Percentiles rank a stretch among this genome's conserved stretches.
These are phyloP conservation scores for Meghimatium bilineatum DNA, from an alignment of 2,888 invertebrate genomes.

Conservation along the genomic window DNA sequence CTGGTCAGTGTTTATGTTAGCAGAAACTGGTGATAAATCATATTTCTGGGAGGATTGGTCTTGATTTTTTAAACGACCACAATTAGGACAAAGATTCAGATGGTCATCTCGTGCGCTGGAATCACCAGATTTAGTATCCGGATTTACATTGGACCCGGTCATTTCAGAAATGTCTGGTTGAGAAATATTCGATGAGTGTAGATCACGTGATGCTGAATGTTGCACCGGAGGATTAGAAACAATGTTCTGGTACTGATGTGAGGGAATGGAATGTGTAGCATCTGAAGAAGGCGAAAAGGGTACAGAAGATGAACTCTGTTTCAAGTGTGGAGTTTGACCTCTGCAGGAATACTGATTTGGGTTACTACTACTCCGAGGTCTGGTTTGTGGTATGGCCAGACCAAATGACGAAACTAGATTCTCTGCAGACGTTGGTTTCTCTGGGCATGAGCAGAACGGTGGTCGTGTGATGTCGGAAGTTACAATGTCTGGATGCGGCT, in stretches of 20 bases:
- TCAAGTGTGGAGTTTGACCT: neutral
- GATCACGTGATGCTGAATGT: neutral
- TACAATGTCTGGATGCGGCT: neutral
- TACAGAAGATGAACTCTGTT: neutral
- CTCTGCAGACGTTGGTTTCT: neutral
- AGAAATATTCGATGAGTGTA: neutral
- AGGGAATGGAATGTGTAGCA: neutral
- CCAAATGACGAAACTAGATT: neutral
- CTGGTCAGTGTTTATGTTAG: conserved; percentile 1
- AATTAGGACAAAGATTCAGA: neutral
- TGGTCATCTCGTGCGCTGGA: too few species aligned
- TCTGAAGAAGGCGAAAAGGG: neutral
- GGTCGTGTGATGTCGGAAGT: neutral
- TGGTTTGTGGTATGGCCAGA: neutral
- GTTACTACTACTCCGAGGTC: conserved; percentile 8
- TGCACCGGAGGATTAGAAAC: neutral
- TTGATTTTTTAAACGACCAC: neutral
- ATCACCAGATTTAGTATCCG: neutral
- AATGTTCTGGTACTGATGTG: neutral
- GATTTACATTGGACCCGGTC: neutral
- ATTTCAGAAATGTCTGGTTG: neutral
- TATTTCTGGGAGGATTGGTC: too few species aligned
- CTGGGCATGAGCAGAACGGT: neutral
- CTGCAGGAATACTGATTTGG: neutral
- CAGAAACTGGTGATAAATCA: neutral